Evolutionary conservation across 1,140 invertebrate genomes (phyloP), one percentile per base, ranked within the genome.

Genomic region (Anoplophora glabripennis): DNA sequence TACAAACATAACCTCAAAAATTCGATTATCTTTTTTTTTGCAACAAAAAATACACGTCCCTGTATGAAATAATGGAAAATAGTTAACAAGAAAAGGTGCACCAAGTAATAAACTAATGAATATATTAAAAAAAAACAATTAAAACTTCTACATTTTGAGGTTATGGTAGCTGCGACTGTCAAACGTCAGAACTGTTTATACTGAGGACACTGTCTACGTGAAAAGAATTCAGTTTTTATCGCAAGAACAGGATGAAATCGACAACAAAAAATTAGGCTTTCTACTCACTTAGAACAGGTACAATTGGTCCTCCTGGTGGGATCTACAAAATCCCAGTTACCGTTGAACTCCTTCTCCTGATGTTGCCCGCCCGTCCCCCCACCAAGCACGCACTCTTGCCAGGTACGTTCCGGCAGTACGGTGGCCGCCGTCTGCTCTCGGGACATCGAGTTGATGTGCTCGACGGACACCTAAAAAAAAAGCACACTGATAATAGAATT

Each of bases 241-340:
- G 35, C 17, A 28, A 52, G 3, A 17, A 59, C 21, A 52, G 40
- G 4, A 40, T 14, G 14, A 42, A 34, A 42, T n/a, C n/a, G 7
- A 42, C 41, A 11, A 15, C 17, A 15, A 42, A 0, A 42, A 9
- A 14, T 14, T 11, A n/a, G n/a, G 7, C 49, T 12, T 46, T 35
- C 3, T 28, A 82, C 84, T 84, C 76, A 86, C 84, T 85, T 86
- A 74, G 87, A 86, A 79, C 92, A 94, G 71, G 84, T 83, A 77
- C 91, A 94, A 65, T 80, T 82, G 66, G 86, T 83, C 78, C 90
- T 92, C 71, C 87, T 82, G 54, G 87, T 87, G 62, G 92, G 86
- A 79, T 98, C 94, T 44, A 86, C 81, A 77, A 94, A 95, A 71
- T 93, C 91, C 87, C 92, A 94, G 8, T 86, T 85, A 34, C 84